These are phyloP conservation scores for Erynnis tages DNA, from an alignment of 2,888 invertebrate species.

Conservation along the genomic window DNA sequence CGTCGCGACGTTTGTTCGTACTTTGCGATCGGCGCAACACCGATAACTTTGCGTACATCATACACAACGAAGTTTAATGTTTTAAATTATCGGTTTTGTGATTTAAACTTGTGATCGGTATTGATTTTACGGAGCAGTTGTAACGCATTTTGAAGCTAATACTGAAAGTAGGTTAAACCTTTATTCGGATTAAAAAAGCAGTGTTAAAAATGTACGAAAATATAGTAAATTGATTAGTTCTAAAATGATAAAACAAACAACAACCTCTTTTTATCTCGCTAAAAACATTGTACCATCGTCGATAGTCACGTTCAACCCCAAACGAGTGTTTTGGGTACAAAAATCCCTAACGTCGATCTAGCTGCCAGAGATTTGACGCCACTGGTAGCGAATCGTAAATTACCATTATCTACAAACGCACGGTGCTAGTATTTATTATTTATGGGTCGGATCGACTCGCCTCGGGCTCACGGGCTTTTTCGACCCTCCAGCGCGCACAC, in stretches of 20 bases:
- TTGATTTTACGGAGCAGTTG: background rate
- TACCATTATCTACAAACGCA: constrained; percentile 81
- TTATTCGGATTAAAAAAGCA: too few species aligned
- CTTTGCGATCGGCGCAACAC: constrained; percentile 39
- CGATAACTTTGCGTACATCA: constrained; percentile 16
- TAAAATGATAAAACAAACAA: too few species aligned
- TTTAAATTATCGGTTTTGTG: constrained; percentile 2
- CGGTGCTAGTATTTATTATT: constrained; percentile 80
- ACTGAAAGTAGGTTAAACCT: too few species aligned
- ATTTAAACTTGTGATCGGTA: constrained; percentile 10
- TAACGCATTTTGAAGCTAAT: too few species aligned
- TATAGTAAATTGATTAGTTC: too few species aligned
- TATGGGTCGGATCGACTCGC: constrained; percentile 76
- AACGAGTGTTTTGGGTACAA: constrained; percentile 29
- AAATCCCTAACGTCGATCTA: constrained; percentile 58
- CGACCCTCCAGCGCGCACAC: constrained; percentile 51
- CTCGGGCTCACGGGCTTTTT: constrained; percentile 64
- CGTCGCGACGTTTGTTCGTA: constrained; percentile 53
- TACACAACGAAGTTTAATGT: constrained; percentile 14
- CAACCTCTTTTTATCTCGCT: too few species aligned
- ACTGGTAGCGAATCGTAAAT: constrained; percentile 74
- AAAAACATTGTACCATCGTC: background rate
- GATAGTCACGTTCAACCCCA: background rate
- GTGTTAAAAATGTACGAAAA: too few species aligned
- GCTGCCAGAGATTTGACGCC: constrained; percentile 75